phyloP scores from a whole-genome alignment of 2,888 invertebrate species.

The Pyrrhosoma nymphula region DNA sequence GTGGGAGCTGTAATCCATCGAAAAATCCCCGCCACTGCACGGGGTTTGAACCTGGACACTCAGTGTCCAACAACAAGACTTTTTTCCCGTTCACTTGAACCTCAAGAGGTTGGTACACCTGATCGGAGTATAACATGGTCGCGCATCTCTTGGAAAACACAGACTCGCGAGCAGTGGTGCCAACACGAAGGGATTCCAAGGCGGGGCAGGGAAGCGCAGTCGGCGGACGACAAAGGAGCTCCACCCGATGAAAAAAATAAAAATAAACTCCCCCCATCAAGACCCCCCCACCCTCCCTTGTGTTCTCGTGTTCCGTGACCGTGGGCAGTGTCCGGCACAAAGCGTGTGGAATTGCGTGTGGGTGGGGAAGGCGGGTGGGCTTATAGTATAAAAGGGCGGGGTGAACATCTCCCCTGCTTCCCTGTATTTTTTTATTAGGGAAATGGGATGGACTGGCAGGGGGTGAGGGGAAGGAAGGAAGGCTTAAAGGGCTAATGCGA shows the following conservation, averaged over 20 bases:
- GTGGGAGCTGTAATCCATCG: too few species aligned
- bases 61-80: too few species aligned
- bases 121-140: neutral
- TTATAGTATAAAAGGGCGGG: neutral
- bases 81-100: neutral
- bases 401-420: neutral
- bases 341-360: neutral
- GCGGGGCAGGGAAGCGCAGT: neutral
- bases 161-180: neutral
- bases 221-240: neutral
- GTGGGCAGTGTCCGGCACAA: constrained; percentile 2
- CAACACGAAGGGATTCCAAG: too few species aligned
- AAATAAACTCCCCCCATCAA: neutral
- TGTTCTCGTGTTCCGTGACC: neutral
- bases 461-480: neutral
- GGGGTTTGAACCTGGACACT: too few species aligned
- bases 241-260: neutral
- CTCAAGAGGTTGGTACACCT: neutral
- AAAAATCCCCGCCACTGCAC: too few species aligned
- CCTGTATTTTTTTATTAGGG: neutral
- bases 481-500: neutral
- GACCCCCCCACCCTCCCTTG: neutral
- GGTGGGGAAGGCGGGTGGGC: neutral
- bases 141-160: neutral
- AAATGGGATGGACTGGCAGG: neutral